Evolutionary conservation across 2,113 vertebrate genomes (phyloP).

Genomic region (Dasypus novemcinctus): DNA sequence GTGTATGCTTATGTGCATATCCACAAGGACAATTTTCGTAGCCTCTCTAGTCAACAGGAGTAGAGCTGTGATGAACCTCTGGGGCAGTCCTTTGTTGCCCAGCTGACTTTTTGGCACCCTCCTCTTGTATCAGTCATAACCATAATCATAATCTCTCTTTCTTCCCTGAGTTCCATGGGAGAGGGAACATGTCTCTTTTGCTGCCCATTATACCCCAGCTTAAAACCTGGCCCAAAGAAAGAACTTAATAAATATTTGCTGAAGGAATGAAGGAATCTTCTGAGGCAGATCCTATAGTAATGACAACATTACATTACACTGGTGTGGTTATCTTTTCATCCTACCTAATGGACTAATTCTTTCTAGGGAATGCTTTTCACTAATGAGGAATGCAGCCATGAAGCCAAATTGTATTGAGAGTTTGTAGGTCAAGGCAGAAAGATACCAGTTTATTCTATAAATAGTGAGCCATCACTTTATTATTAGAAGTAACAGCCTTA

Average conservation of each 20-base stretch:
- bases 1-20: neutral
- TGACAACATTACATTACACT: neutral
- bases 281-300: neutral
- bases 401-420: neutral
- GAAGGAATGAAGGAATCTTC: neutral
- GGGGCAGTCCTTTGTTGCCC: neutral
- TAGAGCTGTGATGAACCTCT: too few relatives aligned
- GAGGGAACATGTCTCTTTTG: neutral
- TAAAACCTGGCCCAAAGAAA: neutral
- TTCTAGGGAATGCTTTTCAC: neutral
- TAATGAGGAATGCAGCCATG: neutral
- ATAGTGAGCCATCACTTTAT: neutral
- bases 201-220: neutral
- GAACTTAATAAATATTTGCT: neutral
- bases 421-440: neutral
- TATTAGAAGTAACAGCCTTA: neutral
- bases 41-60: neutral
- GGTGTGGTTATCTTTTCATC: neutral
- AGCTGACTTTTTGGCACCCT: neutral
- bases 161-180: neutral
- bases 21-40: neutral
- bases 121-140: neutral
- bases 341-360: neutral
- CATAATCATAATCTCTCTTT: neutral
- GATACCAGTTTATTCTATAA: conserved; percentile 29